Percentiles rank a stretch among this genome's conserved stretches.
phyloP scores from a whole-genome alignment of 2,113 vertebrate species.

The Patagioenas fasciata region DNA sequence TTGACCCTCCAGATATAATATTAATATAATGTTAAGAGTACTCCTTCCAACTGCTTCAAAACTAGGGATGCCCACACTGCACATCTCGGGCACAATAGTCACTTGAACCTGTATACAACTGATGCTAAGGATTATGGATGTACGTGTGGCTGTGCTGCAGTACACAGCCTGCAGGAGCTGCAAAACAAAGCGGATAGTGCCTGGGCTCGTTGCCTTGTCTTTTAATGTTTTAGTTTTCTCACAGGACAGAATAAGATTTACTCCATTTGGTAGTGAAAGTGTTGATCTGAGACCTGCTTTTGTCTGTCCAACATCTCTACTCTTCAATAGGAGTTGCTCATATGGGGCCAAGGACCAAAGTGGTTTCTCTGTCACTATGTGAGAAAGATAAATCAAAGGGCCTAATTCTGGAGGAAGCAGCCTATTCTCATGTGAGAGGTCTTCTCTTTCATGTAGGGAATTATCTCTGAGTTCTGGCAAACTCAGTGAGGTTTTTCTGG shows the following conservation, averaged over 20 bases:
- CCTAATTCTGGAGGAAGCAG: conserved; percentile 9
- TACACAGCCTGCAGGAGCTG: not conserved
- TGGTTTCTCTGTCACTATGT: not conserved
- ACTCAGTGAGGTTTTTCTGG: not conserved
- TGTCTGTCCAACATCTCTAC: not conserved
- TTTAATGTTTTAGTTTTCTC: not conserved
- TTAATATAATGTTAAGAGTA: not conserved
- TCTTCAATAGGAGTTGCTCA: not conserved
- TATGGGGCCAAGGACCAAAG: not conserved
- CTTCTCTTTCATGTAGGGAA: conserved; percentile 19
- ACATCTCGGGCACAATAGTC: not conserved
- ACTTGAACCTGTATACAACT: not conserved
- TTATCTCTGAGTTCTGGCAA: conserved; percentile 30
- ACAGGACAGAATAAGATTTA: not conserved
- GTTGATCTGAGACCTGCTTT: not conserved
- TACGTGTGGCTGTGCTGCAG: not conserved
- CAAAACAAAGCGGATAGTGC: rapidly evolving
- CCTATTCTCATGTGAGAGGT: not conserved
- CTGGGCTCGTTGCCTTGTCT: not conserved
- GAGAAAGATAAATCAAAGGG: conserved; percentile 25
- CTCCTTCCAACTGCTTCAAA: not conserved
- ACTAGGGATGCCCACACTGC: too few species aligned
- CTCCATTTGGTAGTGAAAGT: not conserved
- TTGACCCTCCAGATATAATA: not conserved
- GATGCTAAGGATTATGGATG: not conserved